Evolutionary conservation across 2,797 vertebrate genomes (phyloP), one percentile per base, ranked within the genome.

Genomic region (Sphenodon punctatus): DNA sequence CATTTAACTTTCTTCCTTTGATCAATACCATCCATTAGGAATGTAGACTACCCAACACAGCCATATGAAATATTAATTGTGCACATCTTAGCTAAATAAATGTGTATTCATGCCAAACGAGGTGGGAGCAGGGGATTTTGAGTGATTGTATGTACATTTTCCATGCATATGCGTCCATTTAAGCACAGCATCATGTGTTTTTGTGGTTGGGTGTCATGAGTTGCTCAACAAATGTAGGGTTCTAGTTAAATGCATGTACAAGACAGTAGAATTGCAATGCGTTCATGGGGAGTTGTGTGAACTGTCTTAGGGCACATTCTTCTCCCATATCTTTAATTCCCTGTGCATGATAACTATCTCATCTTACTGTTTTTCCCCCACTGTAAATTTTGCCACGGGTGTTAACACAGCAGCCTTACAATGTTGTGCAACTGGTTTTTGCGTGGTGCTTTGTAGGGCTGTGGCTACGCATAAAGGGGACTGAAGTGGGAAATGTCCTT

Each of bases 11-110:
- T 41, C 85, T 86, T 85, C 74, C 86, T 92, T 85, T 92, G 94
- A 92, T 95, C 95, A 93, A 82, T 92, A 86, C 11, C 63, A 59
- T 82, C 92, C 94, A 88, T 95, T 90, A 94, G 90, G 91, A 93
- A 93, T 77, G 71, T 84, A 89, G 91, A 60, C 71, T 78, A 56
- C 80, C 88, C 83, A 75, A 49, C 79, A 71, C 92, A 69, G 80
- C 72, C 64, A 84, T 89, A 88, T 95, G 87, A 95, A 97, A 95
- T 94, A 94, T 86, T 94, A 92, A 95, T 95, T 90, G 67, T 55
- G 72, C 39, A 43, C 85, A 80, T 89, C 68, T 92, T 85, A 90
- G 89, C 80, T 81, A 83, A 87, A 85, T 84, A 90, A 94, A 90
- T 93, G 90, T 82, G 90, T 63, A 91, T 88, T 90, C 77, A 70